Conservation (phyloP, 1,140 invertebrate species). For the Drosophila erecta region DNA sequence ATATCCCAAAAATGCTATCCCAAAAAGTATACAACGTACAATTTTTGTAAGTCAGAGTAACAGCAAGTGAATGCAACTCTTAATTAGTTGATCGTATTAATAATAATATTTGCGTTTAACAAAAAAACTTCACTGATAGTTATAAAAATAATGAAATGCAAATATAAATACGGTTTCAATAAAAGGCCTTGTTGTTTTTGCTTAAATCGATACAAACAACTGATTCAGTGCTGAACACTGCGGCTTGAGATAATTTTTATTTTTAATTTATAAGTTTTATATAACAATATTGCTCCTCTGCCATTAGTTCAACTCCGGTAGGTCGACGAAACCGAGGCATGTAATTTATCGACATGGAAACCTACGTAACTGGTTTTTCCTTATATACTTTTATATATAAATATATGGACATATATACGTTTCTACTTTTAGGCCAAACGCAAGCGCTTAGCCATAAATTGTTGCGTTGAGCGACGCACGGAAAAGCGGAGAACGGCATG, state of each 20-base stretch:
- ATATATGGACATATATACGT: not conserved
- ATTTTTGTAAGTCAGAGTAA: not conserved
- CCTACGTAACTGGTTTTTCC: constrained; percentile 61
- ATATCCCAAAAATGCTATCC: no score
- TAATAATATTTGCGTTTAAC: no score
- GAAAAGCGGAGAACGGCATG: constrained; percentile 29
- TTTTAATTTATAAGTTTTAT: constrained; percentile 13
- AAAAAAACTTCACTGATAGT: not conserved
- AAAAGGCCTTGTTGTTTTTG: not conserved
- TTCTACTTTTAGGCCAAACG: constrained; percentile 67
- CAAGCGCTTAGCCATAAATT: constrained; percentile 76
- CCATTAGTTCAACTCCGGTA: constrained; percentile 67
- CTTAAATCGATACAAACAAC: not conserved
- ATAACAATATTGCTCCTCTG: constrained; percentile 28
- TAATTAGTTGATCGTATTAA: not conserved
- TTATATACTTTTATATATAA: not conserved
- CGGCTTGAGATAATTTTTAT: constrained; percentile 12
- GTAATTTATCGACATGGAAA: constrained; percentile 74
- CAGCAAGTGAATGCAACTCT: not conserved
- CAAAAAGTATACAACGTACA: not conserved
- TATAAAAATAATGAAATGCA: constrained; percentile 8
- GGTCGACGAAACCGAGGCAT: constrained; percentile 28
- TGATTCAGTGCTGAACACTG: constrained; percentile 1
- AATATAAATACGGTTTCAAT: not conserved
- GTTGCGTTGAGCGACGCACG: constrained; percentile 60